A percentile compares a stretch with the other conserved stretches of the same genome.
Conservation (phyloP, 2,888 invertebrate genomes). For the Hirtodrosophila trivittata region DNA sequence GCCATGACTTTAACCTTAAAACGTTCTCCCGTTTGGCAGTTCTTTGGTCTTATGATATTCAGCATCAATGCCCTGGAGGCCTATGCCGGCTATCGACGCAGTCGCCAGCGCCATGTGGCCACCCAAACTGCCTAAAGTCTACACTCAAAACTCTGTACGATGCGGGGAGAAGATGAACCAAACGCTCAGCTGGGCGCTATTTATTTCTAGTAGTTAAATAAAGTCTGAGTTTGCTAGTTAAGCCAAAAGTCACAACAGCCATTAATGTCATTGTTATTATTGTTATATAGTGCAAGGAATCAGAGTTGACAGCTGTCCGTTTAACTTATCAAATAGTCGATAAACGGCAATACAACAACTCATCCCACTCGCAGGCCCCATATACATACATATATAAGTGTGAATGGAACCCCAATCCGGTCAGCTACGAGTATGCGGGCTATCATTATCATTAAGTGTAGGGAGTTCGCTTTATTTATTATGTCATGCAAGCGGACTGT, state of each 20-base stretch:
- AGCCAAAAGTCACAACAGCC: constrained; percentile 35
- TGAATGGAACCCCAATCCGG: constrained; percentile 5
- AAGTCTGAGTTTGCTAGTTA: constrained; percentile 50
- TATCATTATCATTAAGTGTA: no score
- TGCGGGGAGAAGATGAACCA: not conserved
- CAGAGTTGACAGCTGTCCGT: not conserved
- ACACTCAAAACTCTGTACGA: not conserved
- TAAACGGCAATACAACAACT: not conserved
- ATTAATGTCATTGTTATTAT: constrained; percentile 3
- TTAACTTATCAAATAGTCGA: not conserved
- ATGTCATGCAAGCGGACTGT: no score
- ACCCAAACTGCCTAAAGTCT: constrained; percentile 56
- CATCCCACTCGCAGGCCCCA: no score
- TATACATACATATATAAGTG: constrained; percentile 1
- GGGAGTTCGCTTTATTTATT: no score
- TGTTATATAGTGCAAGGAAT: not conserved
- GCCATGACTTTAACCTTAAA: no score
- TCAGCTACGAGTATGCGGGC: constrained; percentile 9
- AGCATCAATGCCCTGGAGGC: constrained; percentile 65
- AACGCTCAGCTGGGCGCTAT: no score
- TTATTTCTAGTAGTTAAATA: constrained; percentile 12
- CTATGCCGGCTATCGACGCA: constrained; percentile 55
- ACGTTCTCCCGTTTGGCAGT: constrained; percentile 34
- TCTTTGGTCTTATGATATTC: constrained; percentile 61
- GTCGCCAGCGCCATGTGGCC: constrained; percentile 62